These are phyloP conservation scores for Rhynchonycteris naso DNA, from an alignment of 2,797 vertebrate genomes.

Conservation along the genomic window DNA sequence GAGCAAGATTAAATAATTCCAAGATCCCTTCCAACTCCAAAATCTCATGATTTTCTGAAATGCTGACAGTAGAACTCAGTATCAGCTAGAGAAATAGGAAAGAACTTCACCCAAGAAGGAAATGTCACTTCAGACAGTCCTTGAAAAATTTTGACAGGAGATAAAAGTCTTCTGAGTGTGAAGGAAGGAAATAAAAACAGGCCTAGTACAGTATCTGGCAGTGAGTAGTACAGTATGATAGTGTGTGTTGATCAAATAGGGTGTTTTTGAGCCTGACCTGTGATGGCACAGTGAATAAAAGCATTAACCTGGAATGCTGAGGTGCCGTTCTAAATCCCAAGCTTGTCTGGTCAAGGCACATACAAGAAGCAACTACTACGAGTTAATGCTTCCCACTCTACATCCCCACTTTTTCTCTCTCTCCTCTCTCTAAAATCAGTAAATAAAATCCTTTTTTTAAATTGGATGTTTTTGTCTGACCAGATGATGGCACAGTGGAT, in stretches of 20 bases:
- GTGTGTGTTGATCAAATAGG: not conserved
- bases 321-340: too few relatives aligned
- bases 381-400: too few relatives aligned
- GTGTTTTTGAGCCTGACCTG: not conserved
- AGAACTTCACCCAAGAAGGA: slow-evolving; percentile 1
- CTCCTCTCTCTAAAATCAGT: too few relatives aligned
- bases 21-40: not conserved
- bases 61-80: not conserved
- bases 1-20: slow-evolving; percentile 29
- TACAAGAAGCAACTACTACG: too few relatives aligned
- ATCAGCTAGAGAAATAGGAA: slow-evolving; percentile 1
- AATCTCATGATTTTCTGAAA: slow-evolving; percentile 42
- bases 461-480: too few relatives aligned
- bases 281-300: too few relatives aligned
- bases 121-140: slow-evolving; percentile 18
- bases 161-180: not conserved
- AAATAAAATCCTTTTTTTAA: too few relatives aligned
- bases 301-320: too few relatives aligned
- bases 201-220: not conserved
- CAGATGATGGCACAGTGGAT: too few relatives aligned
- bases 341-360: too few relatives aligned
- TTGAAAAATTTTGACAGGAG: slow-evolving; percentile 46
- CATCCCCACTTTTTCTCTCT: too few relatives aligned
- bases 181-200: not conserved
- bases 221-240: not conserved